Conservation (phyloP, 2,797 vertebrate genomes). For the Mergus octosetaceus region DNA sequence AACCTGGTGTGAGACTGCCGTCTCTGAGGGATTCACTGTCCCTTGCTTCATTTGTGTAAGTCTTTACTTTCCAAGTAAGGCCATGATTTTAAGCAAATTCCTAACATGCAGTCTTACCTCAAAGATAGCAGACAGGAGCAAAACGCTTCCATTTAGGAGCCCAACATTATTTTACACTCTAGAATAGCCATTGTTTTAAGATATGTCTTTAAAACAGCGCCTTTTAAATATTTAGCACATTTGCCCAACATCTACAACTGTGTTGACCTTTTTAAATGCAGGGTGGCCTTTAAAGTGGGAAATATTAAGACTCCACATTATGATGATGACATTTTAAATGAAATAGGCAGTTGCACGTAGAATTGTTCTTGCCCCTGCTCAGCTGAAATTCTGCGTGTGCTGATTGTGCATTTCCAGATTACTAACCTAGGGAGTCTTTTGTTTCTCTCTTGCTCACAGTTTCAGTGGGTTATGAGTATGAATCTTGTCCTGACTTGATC, state of each 20-base stretch:
- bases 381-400: not conserved
- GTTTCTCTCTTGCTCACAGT: slow-evolving; percentile 75
- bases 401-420: not conserved
- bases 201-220: not conserved
- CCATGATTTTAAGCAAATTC: not conserved
- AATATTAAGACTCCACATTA: not conserved
- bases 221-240: slow-evolving; percentile 20
- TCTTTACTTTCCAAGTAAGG: not conserved
- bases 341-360: not conserved
- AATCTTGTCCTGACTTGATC: slow-evolving; percentile 96
- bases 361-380: not conserved
- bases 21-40: not conserved
- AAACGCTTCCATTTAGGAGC: not conserved
- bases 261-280: slow-evolving; percentile 1
- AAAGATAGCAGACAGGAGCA: not conserved
- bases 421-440: not conserved
- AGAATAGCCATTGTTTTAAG: not conserved
- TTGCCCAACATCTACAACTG: not conserved
- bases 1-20: not conserved
- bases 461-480: slow-evolving; percentile 98
- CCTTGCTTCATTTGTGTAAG: not conserved
- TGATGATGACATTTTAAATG: slow-evolving; percentile 11
- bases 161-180: not conserved
- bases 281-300: not conserved
- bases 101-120: not conserved